Conservation (phyloP, 2,888 invertebrate genomes). For the Yponomeuta sedellus region DNA sequence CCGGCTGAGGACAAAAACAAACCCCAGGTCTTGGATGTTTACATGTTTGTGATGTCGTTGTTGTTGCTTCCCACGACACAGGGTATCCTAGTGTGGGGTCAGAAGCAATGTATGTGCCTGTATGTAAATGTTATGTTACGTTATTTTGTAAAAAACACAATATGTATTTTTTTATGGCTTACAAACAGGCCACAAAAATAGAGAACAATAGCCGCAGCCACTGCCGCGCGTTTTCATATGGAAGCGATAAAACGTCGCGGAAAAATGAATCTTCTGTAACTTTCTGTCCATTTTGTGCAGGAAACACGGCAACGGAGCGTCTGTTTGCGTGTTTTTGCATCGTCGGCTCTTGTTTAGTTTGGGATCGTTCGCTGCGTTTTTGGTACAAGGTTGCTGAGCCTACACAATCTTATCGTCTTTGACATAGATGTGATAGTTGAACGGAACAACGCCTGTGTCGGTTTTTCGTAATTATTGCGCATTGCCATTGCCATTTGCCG, state of each 20-base stretch:
- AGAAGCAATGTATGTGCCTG: too few relatives aligned
- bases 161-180: too few relatives aligned
- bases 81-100: too few relatives aligned
- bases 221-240: background rate
- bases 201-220: background rate
- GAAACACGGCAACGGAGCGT: slow-evolving; percentile 38
- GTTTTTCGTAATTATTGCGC: slow-evolving; percentile 22
- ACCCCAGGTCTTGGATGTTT: too few relatives aligned
- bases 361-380: slow-evolving; percentile 55
- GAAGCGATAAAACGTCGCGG: too few relatives aligned
- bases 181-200: background rate
- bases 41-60: too few relatives aligned
- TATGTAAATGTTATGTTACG: too few relatives aligned
- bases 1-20: too few relatives aligned
- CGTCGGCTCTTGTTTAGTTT: slow-evolving; percentile 47
- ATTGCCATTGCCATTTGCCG: slow-evolving; percentile 30
- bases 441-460: background rate
- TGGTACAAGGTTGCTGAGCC: slow-evolving; percentile 28
- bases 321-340: slow-evolving; percentile 56
- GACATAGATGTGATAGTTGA: background rate
- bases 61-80: too few relatives aligned
- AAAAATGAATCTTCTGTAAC: background rate
- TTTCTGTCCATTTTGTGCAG: slow-evolving; percentile 25
- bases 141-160: too few relatives aligned
- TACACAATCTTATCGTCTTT: background rate